Percentiles rank a stretch among this genome's conserved stretches.
phyloP scores from a whole-genome alignment of 2,113 vertebrate species.

The Apeltes quadracus region DNA sequence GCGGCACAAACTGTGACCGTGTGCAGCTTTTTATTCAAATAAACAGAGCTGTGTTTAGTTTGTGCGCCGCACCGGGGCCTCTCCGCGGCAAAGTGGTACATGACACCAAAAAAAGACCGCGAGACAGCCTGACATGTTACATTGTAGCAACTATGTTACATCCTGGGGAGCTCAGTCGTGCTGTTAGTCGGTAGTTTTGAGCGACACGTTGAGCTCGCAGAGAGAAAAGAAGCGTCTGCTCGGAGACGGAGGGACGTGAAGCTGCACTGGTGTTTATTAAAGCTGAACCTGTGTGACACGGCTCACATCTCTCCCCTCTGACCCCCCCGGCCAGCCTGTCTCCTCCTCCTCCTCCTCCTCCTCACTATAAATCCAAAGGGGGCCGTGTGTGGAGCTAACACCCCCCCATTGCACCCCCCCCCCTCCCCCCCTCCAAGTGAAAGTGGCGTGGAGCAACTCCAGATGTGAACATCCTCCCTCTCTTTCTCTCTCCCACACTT shows the following conservation, averaged over 20 bases:
- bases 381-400: slow-evolving; percentile 79
- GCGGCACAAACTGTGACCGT: not conserved
- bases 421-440: slow-evolving; percentile 60
- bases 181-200: no score
- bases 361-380: slow-evolving; percentile 72
- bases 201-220: no score
- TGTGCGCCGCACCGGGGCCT: not conserved
- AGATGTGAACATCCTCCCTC: slow-evolving; percentile 87
- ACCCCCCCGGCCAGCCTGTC: slow-evolving; percentile 45
- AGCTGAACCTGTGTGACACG: slow-evolving; percentile 21
- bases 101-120: slow-evolving; percentile 19
- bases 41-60: slow-evolving; percentile 1
- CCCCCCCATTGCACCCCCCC: slow-evolving; percentile 59
- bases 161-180: no score
- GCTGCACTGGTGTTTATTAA: not conserved
- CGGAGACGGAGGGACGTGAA: no score
- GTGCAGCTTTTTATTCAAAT: not conserved
- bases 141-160: no score
- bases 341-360: slow-evolving; percentile 40
- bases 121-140: not conserved
- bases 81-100: slow-evolving; percentile 8
- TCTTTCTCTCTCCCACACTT: slow-evolving; percentile 47
- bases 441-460: slow-evolving; percentile 92
- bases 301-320: slow-evolving; percentile 38
- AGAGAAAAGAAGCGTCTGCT: no score